Evolutionary conservation across 2,797 vertebrate genomes (phyloP).

Genomic region (Rhinichthys osculus): DNA sequence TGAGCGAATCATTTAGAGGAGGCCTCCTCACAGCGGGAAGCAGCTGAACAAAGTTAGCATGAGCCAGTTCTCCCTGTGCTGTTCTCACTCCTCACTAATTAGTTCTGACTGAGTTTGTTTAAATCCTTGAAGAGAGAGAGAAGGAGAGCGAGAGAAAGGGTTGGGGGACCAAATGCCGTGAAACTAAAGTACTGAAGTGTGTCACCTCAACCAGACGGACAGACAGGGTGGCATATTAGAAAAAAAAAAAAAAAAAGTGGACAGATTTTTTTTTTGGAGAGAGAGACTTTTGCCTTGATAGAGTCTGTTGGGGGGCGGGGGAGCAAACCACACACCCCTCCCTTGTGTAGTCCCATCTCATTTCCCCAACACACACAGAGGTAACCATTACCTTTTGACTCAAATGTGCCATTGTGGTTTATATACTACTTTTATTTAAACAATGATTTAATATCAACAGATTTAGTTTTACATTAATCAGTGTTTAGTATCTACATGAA

Average conservation of each 20-base stretch:
- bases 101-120: conserved; percentile 87
- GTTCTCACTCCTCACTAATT: conserved; percentile 85
- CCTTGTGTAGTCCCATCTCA: not conserved
- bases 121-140: conserved; percentile 81
- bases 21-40: conserved; percentile 85
- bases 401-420: not conserved
- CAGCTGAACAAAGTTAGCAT: conserved; percentile 88
- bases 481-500: not conserved
- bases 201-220: conserved; percentile 75
- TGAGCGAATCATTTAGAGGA: conserved; percentile 85
- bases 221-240: conserved; percentile 79
- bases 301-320: conserved; percentile 67
- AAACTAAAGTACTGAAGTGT: conserved; percentile 77
- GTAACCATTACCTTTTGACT: not conserved
- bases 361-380: not conserved
- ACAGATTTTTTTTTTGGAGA: conserved; percentile 62
- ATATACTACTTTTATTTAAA: conserved; percentile 13
- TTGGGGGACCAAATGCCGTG: conserved; percentile 69
- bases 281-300: conserved; percentile 62
- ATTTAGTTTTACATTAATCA: not conserved
- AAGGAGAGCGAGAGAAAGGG: conserved; percentile 64
- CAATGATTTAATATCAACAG: not conserved
- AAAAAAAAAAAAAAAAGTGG: conserved; percentile 58
- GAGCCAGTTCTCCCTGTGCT: conserved; percentile 79
- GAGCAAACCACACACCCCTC: conserved; percentile 42